These are phyloP conservation scores for mouse (Mus musculus) DNA, from an alignment of 2,113 vertebrate species.

Conservation along the genomic window GRCm39 chr17:44610501-44611000, in stretches of 20 bases:
- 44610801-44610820: constrained; percentile 89
- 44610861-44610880: constrained; percentile 90
- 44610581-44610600: background rate
- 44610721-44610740: constrained; percentile 38
- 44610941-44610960: constrained; percentile 82
- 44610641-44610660: constrained; percentile 54
- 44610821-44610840: constrained; percentile 88
- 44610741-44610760: constrained; percentile 67
- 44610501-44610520: background rate
- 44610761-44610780: constrained; percentile 72
- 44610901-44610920: constrained; percentile 90
- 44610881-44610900: constrained; percentile 89
- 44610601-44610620: background rate
- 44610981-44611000: constrained; percentile 33
- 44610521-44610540: background rate
- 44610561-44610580: background rate
- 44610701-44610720: background rate
- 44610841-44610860: constrained; percentile 90
- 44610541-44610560: background rate
- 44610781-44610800: constrained; percentile 84
- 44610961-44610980: constrained; percentile 75
- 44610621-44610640: background rate
- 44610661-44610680: constrained; percentile 61
- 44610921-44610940: constrained; percentile 86
- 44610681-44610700: accelerated